These are phyloP conservation scores for Camelus dromedarius DNA, from an alignment of 2,113 vertebrate genomes.

Conservation along the genomic window DNA sequence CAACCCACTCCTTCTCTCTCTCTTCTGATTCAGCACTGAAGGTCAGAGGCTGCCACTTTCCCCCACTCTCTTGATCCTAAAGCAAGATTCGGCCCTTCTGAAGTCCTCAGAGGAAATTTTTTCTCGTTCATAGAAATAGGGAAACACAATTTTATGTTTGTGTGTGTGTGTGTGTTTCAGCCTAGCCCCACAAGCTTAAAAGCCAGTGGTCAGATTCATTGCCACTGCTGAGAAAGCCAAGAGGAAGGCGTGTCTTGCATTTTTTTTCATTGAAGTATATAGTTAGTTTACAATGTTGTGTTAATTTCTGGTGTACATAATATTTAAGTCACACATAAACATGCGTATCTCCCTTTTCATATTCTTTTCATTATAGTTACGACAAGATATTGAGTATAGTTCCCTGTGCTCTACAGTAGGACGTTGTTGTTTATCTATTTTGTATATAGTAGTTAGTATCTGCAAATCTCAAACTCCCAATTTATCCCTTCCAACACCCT, in stretches of 20 bases:
- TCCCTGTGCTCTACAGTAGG: no score
- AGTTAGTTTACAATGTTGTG: no score
- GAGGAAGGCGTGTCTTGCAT: neutral
- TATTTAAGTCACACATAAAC: no score
- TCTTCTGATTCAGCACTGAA: neutral
- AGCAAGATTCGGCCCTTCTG: neutral
- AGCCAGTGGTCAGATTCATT: neutral
- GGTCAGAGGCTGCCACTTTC: neutral
- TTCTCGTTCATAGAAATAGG: neutral
- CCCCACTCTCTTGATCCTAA: neutral
- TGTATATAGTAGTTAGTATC: no score
- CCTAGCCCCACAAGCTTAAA: neutral
- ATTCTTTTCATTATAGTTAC: no score
- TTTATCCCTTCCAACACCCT: no score
- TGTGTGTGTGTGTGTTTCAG: neutral
- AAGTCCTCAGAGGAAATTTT: neutral
- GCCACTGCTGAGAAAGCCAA: neutral
- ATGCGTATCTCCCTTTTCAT: no score
- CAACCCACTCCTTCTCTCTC: neutral
- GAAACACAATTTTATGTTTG: neutral
- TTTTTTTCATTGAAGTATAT: no score
- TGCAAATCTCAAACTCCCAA: no score
- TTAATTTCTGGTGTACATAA: no score
- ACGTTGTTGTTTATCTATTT: no score
- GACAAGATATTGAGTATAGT: no score